Evolutionary conservation across 2,797 vertebrate genomes (phyloP).

Genomic region (Austrolebias charrua): DNA sequence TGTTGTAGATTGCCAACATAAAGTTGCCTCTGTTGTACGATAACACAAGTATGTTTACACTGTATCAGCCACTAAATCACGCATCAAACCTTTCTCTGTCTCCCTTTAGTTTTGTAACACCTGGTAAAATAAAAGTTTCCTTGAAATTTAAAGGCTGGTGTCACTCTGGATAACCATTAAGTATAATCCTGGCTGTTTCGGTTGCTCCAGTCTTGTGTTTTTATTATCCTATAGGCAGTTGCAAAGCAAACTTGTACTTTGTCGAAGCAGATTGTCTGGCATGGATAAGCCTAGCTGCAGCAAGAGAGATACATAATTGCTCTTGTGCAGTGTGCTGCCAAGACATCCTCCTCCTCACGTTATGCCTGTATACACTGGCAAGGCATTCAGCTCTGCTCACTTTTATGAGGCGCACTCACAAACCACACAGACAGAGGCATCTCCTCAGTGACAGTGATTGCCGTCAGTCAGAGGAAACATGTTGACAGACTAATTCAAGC

Average conservation of each 20-base stretch:
- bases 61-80: slow-evolving; percentile 11
- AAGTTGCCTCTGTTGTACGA: slow-evolving; percentile 1
- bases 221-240: slow-evolving; percentile 71
- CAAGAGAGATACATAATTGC: slow-evolving; percentile 64
- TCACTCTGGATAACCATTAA: slow-evolving; percentile 42
- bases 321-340: slow-evolving; percentile 66
- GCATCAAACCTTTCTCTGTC: slow-evolving; percentile 36
- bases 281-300: slow-evolving; percentile 63
- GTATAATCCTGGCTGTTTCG: slow-evolving; percentile 56
- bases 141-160: slow-evolving; percentile 35
- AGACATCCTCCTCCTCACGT: slow-evolving; percentile 58
- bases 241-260: slow-evolving; percentile 69
- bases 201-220: slow-evolving; percentile 63
- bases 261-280: slow-evolving; percentile 74
- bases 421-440: slow-evolving; percentile 33
- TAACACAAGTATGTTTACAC: slow-evolving; percentile 3
- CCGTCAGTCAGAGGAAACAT: slow-evolving; percentile 50
- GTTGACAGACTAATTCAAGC: slow-evolving; percentile 59
- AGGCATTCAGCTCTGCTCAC: slow-evolving; percentile 59
- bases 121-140: slow-evolving; percentile 40
- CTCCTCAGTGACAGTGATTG: slow-evolving; percentile 49
- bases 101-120: slow-evolving; percentile 32
- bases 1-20: too few species aligned
- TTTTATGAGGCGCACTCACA: slow-evolving; percentile 53
- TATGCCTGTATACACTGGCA: slow-evolving; percentile 63